phyloP scores from a whole-genome alignment of 2,113 vertebrate species.

The Aphyosemion australe region DNA sequence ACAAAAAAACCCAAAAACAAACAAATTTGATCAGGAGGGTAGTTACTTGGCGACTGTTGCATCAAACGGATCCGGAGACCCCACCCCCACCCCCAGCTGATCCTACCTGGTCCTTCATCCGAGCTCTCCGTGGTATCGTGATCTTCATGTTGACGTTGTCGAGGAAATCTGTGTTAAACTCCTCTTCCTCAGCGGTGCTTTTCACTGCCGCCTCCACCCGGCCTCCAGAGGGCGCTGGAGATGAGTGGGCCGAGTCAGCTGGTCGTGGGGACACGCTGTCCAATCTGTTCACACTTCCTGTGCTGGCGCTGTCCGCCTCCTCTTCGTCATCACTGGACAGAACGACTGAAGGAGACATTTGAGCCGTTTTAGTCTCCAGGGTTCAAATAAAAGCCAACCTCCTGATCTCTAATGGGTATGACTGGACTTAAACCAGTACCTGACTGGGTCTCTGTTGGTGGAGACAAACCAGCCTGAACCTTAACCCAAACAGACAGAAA shows the following conservation, averaged over 20 bases:
- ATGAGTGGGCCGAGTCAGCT: slow-evolving; percentile 92
- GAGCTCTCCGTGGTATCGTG: slow-evolving; percentile 84
- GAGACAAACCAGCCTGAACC: no score
- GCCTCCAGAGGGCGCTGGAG: slow-evolving; percentile 88
- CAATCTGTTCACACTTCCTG: slow-evolving; percentile 83
- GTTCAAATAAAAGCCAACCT: no score
- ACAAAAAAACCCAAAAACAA: neutral
- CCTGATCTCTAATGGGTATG: no score
- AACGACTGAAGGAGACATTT: slow-evolving; percentile 76
- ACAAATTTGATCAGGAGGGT: no score
- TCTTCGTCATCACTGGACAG: slow-evolving; percentile 92
- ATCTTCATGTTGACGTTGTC: slow-evolving; percentile 82
- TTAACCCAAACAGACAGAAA: neutral
- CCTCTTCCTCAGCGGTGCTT: slow-evolving; percentile 82
- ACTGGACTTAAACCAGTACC: no score
- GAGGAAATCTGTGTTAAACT: slow-evolving; percentile 76
- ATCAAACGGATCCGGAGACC: no score
- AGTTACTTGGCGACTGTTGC: no score
- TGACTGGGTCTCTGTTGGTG: no score
- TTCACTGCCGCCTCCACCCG: slow-evolving; percentile 91
- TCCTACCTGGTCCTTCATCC: slow-evolving; percentile 92
- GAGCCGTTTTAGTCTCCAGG: neutral
- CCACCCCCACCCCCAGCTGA: no score
- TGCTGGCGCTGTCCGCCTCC: slow-evolving; percentile 84
- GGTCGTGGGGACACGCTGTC: slow-evolving; percentile 89